A percentile compares a stretch with the other conserved stretches of the same genome.
phyloP scores from a whole-genome alignment of 2,888 invertebrate genomes.

The Neoascia interrupta region DNA sequence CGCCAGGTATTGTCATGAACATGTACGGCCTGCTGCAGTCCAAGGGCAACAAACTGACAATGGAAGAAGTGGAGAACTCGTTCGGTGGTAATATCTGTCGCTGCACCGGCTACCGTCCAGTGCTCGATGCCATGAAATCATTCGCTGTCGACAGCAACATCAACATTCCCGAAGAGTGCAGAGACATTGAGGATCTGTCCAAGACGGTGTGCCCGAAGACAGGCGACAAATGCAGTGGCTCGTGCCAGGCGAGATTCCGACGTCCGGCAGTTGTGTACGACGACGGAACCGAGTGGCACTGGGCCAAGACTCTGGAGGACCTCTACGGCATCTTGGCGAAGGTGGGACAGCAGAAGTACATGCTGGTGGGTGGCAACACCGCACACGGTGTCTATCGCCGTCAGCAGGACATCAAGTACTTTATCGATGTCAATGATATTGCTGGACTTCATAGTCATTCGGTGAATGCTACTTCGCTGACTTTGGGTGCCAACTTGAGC shows the following conservation, averaged over 20 bases:
- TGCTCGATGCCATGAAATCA: slow-evolving; percentile 89
- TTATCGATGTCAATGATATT: slow-evolving; percentile 84
- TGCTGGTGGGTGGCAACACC: slow-evolving; percentile 88
- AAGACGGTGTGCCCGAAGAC: slow-evolving; percentile 78
- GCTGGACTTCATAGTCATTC: slow-evolving; percentile 81
- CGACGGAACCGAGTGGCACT: slow-evolving; percentile 75
- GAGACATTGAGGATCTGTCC: slow-evolving; percentile 79
- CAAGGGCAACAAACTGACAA: slow-evolving; percentile 81
- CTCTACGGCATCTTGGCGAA: slow-evolving; percentile 72
- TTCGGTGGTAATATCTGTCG: slow-evolving; percentile 90
- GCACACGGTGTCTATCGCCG: slow-evolving; percentile 84
- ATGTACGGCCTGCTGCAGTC: slow-evolving; percentile 83
- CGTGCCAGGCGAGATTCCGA: slow-evolving; percentile 70
- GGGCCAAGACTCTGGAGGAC: slow-evolving; percentile 73
- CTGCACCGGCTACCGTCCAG: slow-evolving; percentile 89
- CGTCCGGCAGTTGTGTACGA: slow-evolving; percentile 51
- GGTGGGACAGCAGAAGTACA: slow-evolving; percentile 80
- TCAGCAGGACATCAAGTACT: slow-evolving; percentile 77
- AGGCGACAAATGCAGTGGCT: slow-evolving; percentile 76
- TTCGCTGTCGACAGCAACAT: slow-evolving; percentile 84
- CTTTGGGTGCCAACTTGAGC: slow-evolving; percentile 79
- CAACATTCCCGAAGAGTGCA: slow-evolving; percentile 78
- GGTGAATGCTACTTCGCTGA: slow-evolving; percentile 72
- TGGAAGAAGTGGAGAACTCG: slow-evolving; percentile 86
- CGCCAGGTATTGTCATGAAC: slow-evolving; percentile 89